Percentiles rank a stretch among this genome's conserved stretches.
phyloP scores from a whole-genome alignment of 2,797 vertebrate genomes.

The Apogon hyalosoma region DNA sequence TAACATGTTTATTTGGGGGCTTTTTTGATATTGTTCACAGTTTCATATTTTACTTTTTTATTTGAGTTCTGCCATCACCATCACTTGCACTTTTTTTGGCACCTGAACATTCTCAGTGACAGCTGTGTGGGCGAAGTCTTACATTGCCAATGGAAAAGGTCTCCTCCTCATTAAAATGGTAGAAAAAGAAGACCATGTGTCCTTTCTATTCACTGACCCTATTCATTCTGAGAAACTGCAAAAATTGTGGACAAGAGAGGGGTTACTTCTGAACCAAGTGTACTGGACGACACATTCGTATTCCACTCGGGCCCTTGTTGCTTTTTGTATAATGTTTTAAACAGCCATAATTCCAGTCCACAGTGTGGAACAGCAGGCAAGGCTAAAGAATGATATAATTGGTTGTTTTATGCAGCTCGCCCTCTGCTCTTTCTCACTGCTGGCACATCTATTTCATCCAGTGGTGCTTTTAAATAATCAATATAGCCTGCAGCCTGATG shows the following conservation, averaged over 20 bases:
- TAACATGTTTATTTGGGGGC: background rate
- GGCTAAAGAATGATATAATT: constrained; percentile 70
- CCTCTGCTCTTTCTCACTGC: constrained; percentile 61
- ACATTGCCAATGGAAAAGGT: constrained; percentile 35
- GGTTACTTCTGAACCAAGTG: constrained; percentile 29
- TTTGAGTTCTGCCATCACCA: constrained; percentile 17
- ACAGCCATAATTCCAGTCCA: constrained; percentile 48
- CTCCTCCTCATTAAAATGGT: constrained; percentile 11
- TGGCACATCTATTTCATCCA: constrained; percentile 69
- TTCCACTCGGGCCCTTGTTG: constrained; percentile 13
- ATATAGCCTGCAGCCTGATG: constrained; percentile 64
- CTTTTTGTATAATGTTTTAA: constrained; percentile 54
- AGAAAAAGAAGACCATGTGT: background rate
- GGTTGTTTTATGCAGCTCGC: constrained; percentile 66
- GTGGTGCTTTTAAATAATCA: constrained; percentile 77
- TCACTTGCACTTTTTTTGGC: constrained; percentile 32
- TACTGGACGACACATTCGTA: constrained; percentile 19
- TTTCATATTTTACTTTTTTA: constrained; percentile 28
- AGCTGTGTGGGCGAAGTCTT: constrained; percentile 26
- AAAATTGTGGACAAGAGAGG: constrained; percentile 21
- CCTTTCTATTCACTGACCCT: constrained; percentile 27
- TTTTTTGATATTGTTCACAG: constrained; percentile 29
- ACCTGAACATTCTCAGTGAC: constrained; percentile 29
- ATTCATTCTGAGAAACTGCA: constrained; percentile 24
- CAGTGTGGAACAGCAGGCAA: constrained; percentile 38